phyloP scores from a whole-genome alignment of 2,113 vertebrate genomes.

The Pantherophis guttatus region DNA sequence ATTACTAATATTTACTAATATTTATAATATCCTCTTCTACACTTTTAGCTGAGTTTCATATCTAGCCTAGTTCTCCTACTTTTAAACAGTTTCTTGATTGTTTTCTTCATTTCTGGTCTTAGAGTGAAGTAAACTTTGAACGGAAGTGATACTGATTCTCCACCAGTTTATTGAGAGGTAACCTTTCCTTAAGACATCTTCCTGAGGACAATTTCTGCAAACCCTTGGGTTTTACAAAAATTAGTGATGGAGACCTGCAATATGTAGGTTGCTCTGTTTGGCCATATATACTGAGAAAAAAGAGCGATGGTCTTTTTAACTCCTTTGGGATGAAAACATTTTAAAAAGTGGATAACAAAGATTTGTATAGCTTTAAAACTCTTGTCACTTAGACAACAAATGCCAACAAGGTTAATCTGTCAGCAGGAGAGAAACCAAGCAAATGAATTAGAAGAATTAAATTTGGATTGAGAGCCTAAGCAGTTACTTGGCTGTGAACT shows the following conservation, averaged over 20 bases:
- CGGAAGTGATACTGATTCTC: neutral
- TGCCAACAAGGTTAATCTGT: conserved; percentile 10
- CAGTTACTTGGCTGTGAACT: neutral
- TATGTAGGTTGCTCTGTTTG: neutral
- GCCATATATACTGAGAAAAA: neutral
- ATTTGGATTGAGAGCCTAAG: conserved; percentile 25
- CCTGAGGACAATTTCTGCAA: neutral
- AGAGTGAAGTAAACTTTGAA: neutral
- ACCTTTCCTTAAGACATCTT: neutral
- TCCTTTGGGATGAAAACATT: neutral
- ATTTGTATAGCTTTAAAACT: conserved; percentile 22
- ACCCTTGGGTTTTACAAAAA: neutral
- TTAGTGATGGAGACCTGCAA: neutral
- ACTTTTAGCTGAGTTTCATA: neutral
- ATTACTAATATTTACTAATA: neutral
- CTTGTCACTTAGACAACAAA: conserved; percentile 5
- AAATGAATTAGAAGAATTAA: conserved; percentile 57
- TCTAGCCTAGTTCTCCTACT: neutral
- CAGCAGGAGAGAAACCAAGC: conserved; percentile 34
- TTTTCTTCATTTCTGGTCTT: neutral
- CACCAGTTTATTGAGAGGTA: too few relatives aligned
- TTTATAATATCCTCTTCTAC: neutral
- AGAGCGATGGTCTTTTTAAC: neutral
- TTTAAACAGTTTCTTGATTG: neutral
- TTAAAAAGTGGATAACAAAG: neutral